phyloP scores from a whole-genome alignment of 2,113 vertebrate species.

The Tupaia chinensis region DNA sequence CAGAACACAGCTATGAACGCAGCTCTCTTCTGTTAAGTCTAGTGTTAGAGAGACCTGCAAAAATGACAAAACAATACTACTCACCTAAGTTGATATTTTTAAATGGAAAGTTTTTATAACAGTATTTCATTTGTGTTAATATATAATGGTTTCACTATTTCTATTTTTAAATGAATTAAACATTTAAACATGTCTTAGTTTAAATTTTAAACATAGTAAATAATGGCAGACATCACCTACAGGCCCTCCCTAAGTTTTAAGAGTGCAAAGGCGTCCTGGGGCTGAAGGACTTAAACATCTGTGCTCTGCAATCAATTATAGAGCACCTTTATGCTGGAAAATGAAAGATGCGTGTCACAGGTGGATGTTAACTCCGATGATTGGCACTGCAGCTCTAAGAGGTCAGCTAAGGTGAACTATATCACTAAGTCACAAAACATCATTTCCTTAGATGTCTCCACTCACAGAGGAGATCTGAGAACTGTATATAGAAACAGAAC shows the following conservation, averaged over 20 bases:
- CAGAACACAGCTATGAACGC: neutral
- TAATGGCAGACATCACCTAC: neutral
- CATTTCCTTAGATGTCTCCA: neutral
- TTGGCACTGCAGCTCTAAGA: neutral
- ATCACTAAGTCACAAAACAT: neutral
- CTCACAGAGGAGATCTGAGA: neutral
- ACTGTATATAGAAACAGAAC: neutral
- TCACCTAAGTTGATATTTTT: neutral
- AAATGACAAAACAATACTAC: neutral
- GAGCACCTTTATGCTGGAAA: neutral
- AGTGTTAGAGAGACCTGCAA: neutral
- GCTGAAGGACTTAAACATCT: neutral
- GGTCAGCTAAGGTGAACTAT: neutral
- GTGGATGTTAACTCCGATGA: neutral
- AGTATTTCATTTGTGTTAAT: neutral
- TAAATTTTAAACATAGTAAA: slow-evolving; percentile 12
- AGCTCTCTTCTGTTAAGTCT: neutral
- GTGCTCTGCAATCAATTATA: neutral
- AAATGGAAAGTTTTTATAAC: slow-evolving; percentile 15
- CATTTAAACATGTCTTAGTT: neutral
- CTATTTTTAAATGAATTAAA: slow-evolving; percentile 9
- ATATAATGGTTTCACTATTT: neutral
- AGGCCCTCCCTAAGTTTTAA: neutral
- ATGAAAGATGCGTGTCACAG: neutral
- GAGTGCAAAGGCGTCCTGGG: neutral